Conservation (phyloP, 1,140 invertebrate genomes). For the Drosophila equinoxialis region DNA sequence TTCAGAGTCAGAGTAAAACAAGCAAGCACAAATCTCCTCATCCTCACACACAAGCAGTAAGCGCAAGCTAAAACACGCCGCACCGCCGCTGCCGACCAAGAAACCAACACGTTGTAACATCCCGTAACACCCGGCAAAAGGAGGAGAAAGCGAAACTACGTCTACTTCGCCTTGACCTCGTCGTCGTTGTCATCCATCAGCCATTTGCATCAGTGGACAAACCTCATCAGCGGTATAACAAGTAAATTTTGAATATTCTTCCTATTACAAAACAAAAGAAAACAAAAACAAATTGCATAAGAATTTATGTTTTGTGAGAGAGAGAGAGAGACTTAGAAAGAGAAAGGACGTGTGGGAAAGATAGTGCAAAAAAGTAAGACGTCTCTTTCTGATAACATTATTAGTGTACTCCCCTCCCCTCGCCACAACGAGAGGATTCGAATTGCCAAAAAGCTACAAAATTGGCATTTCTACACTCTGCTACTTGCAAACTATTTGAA, state of each 20-base stretch:
- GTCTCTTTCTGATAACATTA: too few relatives aligned
- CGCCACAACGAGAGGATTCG: too few relatives aligned
- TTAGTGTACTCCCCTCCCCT: too few relatives aligned
- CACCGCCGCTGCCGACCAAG: background rate
- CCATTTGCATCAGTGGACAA: slow-evolving; percentile 46
- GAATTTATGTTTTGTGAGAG: slow-evolving; percentile 30
- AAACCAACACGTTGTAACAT: slow-evolving; percentile 24
- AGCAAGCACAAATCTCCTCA: slow-evolving; percentile 37
- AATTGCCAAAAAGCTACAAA: too few relatives aligned
- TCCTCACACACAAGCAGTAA: slow-evolving; percentile 32
- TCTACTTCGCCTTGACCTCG: background rate
- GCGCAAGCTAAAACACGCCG: slow-evolving; percentile 33
- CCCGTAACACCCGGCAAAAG: slow-evolving; percentile 2
- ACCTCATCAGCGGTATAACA: slow-evolving; percentile 42
- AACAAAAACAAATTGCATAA: slow-evolving; percentile 67
- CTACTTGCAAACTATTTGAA: too few relatives aligned
- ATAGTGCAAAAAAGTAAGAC: background rate
- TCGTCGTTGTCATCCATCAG: slow-evolving; percentile 21
- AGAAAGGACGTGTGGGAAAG: background rate
- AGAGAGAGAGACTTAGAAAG: background rate
- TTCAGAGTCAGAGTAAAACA: slow-evolving; percentile 62
- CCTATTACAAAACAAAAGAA: slow-evolving; percentile 56
- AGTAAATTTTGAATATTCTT: slow-evolving; percentile 75
- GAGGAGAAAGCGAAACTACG: slow-evolving; percentile 4
- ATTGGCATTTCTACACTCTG: too few relatives aligned